A percentile compares a stretch with the other conserved stretches of the same genome.
Evolutionary conservation across 30 jellyfish, hydroid and myxozoan genomes (phyloP).

Genomic region (Turritopsis rubra): DNA sequence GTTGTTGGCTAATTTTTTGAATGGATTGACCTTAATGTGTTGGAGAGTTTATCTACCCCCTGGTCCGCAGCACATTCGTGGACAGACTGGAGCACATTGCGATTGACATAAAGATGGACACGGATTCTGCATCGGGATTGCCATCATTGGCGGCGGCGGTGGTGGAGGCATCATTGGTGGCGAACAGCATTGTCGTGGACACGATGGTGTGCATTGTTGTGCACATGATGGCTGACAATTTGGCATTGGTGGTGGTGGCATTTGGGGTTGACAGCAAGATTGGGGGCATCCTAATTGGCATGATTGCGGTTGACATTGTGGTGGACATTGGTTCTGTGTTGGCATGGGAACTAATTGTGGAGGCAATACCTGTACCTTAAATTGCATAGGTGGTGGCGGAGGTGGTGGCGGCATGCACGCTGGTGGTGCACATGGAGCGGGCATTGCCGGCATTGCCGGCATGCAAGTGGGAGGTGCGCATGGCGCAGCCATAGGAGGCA

Average conservation of each 20-base stretch:
- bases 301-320: conserved; percentile 29
- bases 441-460: conserved; percentile 34
- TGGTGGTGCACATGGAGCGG: conserved; percentile 20
- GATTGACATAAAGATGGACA: conserved; percentile 16
- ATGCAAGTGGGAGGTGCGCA: conserved; percentile 20
- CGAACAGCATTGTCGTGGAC: conserved; percentile 28
- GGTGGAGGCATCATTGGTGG: neutral
- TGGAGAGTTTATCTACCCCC: conserved; percentile 17
- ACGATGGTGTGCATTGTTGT: conserved; percentile 29
- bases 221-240: conserved; percentile 26
- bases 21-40: no score
- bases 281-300: conserved; percentile 31
- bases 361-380: conserved; percentile 22
- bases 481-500: conserved; percentile 10
- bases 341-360: conserved; percentile 21
- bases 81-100: conserved; percentile 24
- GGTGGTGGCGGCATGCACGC: conserved; percentile 24
- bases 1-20: no score
- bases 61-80: conserved; percentile 37
- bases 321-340: conserved; percentile 7
- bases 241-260: conserved; percentile 9
- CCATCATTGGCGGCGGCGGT: neutral
- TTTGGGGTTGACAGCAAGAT: conserved; percentile 28
- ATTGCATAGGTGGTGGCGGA: conserved; percentile 27
- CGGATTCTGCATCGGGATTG: conserved; percentile 8